phyloP scores from a whole-genome alignment of 2,888 invertebrate genomes.

The Aphodius granarius region DNA sequence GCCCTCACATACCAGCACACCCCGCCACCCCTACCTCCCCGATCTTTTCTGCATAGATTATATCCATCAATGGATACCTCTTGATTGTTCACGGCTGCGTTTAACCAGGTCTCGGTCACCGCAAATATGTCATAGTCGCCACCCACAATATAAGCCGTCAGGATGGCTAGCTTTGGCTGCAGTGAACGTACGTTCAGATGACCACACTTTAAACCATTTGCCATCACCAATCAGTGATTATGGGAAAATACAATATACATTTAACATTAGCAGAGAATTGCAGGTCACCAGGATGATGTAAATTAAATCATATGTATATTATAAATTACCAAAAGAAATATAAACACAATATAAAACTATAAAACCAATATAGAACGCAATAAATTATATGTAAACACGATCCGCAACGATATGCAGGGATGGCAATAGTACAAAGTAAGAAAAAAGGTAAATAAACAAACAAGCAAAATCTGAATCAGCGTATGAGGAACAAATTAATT shows the following conservation, averaged over 20 bases:
- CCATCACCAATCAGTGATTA: no score
- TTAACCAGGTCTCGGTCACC: conserved; percentile 5
- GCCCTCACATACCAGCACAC: not conserved
- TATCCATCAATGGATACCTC: not conserved
- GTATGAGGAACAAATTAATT: not conserved
- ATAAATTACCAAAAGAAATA: no score
- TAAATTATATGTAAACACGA: not conserved
- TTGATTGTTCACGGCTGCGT: not conserved
- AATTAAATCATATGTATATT: not conserved
- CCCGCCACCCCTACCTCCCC: conserved; percentile 7
- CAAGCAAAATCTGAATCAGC: not conserved
- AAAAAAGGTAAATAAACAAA: not conserved
- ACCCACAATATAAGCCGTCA: not conserved
- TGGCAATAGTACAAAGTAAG: not conserved
- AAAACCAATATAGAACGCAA: not conserved
- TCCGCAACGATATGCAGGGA: not conserved
- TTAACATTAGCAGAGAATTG: no score
- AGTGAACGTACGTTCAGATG: no score
- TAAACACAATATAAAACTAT: not conserved
- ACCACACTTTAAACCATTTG: no score
- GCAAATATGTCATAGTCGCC: not conserved
- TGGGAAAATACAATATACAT: no score
- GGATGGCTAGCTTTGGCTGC: no score
- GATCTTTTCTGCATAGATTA: not conserved
- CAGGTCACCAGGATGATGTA: no score